phyloP scores from a whole-genome alignment of 2,888 invertebrate species.

The Leucozona laternaria region DNA sequence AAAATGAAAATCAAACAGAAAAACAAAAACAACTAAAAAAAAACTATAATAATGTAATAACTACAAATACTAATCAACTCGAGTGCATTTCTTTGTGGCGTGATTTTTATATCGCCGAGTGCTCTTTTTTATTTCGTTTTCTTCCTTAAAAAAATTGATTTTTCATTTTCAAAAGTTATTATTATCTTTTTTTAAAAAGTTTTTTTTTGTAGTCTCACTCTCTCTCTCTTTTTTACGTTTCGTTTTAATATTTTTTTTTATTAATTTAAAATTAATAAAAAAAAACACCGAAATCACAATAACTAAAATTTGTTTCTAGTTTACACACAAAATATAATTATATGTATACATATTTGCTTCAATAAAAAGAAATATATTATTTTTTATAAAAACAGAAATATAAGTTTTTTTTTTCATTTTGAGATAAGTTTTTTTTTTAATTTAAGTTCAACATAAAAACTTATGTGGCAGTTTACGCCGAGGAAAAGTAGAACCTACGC shows the following conservation, averaged over 20 bases:
- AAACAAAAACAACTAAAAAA: slow-evolving; percentile 13
- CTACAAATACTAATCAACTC: slow-evolving; percentile 18
- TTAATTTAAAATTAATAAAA: slow-evolving; percentile 28
- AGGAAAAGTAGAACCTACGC: too few species aligned
- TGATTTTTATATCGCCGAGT: slow-evolving; percentile 10
- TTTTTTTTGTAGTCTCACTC: slow-evolving; percentile 26
- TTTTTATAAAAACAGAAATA: slow-evolving; percentile 69
- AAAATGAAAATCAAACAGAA: slow-evolving; percentile 26
- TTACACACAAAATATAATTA: slow-evolving; percentile 54
- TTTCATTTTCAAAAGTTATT: slow-evolving; percentile 20
- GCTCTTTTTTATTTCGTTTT: slow-evolving; percentile 16
- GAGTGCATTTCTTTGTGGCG: slow-evolving; percentile 35
- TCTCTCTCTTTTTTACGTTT: slow-evolving; percentile 20
- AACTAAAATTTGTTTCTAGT: slow-evolving; percentile 59
- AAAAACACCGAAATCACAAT: slow-evolving; percentile 46
- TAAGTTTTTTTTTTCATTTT: slow-evolving; percentile 11
- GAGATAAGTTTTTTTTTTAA: too few species aligned
- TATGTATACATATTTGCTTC: slow-evolving; percentile 73
- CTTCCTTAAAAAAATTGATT: not conserved
- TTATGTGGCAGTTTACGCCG: too few species aligned
- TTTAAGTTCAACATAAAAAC: too few species aligned
- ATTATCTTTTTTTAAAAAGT: not conserved
- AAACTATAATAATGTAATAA: slow-evolving; percentile 16
- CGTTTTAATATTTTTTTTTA: slow-evolving; percentile 2
- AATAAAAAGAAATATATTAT: slow-evolving; percentile 74